phyloP scores from a whole-genome alignment of 2,113 vertebrate genomes.

The Lampris incognitus region DNA sequence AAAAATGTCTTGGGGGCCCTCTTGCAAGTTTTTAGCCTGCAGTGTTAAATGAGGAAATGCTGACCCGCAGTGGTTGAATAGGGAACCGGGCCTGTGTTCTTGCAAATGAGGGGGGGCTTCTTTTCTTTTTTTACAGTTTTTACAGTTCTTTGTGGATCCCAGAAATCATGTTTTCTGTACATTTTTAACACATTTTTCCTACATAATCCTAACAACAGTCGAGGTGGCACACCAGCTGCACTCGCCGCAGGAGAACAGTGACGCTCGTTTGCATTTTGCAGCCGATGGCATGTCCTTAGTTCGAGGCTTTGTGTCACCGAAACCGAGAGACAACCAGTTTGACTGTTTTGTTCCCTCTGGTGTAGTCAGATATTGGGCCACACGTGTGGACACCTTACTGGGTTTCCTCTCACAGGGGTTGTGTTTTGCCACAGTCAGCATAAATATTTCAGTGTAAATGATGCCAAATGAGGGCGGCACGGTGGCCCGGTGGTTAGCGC shows the following conservation, averaged over 20 bases:
- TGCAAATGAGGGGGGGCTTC: background rate
- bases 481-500: too few species aligned
- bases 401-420: too few species aligned
- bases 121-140: too few species aligned
- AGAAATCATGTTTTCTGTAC: too few species aligned
- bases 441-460: too few species aligned
- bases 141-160: too few species aligned
- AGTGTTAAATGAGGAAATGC: constrained; percentile 42
- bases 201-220: background rate
- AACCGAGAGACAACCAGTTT: background rate
- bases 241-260: background rate
- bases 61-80: constrained; percentile 65
- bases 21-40: constrained; percentile 1
- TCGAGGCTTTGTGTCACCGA: background rate
- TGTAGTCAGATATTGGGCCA: background rate
- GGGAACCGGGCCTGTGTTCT: constrained; percentile 39
- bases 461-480: too few species aligned
- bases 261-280: background rate
- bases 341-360: background rate
- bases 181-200: too few species aligned
- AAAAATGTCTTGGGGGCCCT: too few species aligned
- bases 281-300: background rate
- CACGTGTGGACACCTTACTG: too few species aligned
- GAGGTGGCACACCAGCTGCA: background rate
- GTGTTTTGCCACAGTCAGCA: too few species aligned